These are phyloP conservation scores for Calephelis nemesis DNA, from an alignment of 1,140 invertebrate species.

Conservation along the genomic window DNA sequence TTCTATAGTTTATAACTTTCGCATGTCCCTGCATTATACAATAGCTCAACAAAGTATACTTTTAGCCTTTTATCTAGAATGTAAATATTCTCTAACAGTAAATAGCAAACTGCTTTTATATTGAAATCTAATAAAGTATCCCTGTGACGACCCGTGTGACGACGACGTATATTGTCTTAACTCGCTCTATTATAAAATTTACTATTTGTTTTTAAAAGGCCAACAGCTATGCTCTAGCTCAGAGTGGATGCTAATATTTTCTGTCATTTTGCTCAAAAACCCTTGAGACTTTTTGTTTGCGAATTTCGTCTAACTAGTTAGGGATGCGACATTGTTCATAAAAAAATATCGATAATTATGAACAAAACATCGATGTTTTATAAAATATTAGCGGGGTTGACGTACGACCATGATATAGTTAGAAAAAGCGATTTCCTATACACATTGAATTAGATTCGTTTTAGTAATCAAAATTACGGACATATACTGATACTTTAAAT, in stretches of 20 bases:
- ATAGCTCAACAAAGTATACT: not conserved
- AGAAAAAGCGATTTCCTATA: too few relatives aligned
- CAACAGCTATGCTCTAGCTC: not conserved
- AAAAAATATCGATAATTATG: too few relatives aligned
- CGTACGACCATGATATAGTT: too few relatives aligned
- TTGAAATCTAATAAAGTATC: conserved; percentile 29
- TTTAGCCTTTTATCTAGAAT: conserved; percentile 6
- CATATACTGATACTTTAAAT: too few relatives aligned
- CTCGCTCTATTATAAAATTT: conserved; percentile 11
- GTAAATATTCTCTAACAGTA: conserved; percentile 7
- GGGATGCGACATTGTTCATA: too few relatives aligned
- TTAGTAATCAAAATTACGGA: too few relatives aligned
- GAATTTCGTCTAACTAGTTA: conserved; percentile 8
- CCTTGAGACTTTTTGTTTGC: conserved; percentile 21
- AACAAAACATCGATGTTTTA: too few relatives aligned
- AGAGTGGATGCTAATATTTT: conserved; percentile 16
- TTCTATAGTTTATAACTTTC: not conserved
- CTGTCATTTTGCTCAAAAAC: conserved; percentile 22
- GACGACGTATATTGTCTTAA: conserved; percentile 19
- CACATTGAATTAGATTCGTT: too few relatives aligned
- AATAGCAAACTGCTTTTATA: conserved; percentile 28
- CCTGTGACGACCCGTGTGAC: conserved; percentile 25
- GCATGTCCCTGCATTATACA: not conserved
- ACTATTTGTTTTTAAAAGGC: conserved; percentile 1
- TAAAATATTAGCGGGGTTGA: too few relatives aligned